Percentiles rank a stretch among this genome's conserved stretches.
Conservation (phyloP, 2,113 vertebrate genomes). For the Gallinago jamesoni region DNA sequence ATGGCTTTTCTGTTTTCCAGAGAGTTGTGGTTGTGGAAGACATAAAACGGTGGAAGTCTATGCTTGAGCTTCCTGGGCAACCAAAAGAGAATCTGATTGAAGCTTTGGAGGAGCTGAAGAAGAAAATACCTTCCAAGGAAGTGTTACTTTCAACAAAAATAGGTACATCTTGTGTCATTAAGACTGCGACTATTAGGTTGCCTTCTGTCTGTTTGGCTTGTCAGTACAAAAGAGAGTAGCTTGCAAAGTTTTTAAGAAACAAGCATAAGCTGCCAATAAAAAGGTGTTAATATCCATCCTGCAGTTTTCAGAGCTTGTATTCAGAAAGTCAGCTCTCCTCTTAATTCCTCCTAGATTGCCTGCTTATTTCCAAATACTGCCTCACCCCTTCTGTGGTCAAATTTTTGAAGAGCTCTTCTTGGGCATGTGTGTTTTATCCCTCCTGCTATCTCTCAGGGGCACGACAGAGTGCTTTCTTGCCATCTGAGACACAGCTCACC, state of each 20-base stretch:
- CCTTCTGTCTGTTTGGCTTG: not conserved
- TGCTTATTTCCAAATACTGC: not conserved
- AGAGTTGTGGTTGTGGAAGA: slow-evolving; percentile 97
- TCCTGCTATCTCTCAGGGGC: not conserved
- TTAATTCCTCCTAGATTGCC: not conserved
- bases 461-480: not conserved
- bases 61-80: slow-evolving; percentile 87
- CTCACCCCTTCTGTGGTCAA: not conserved
- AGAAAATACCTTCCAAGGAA: slow-evolving; percentile 93
- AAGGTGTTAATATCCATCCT: not conserved
- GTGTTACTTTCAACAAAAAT: slow-evolving; percentile 91
- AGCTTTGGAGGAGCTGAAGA: slow-evolving; percentile 87
- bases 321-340: not conserved
- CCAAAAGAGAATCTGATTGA: slow-evolving; percentile 84
- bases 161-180: slow-evolving; percentile 72
- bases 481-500: accelerated
- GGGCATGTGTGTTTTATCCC: not conserved
- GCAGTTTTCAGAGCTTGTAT: not conserved
- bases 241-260: not conserved
- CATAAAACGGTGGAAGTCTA: slow-evolving; percentile 89
- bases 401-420: not conserved
- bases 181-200: not conserved
- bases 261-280: not conserved
- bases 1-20: slow-evolving; percentile 76
- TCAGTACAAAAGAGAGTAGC: not conserved